A percentile compares a stretch with the other conserved stretches of the same genome.
phyloP scores from a whole-genome alignment of 2,113 vertebrate genomes.

The Rhombomys opimus region DNA sequence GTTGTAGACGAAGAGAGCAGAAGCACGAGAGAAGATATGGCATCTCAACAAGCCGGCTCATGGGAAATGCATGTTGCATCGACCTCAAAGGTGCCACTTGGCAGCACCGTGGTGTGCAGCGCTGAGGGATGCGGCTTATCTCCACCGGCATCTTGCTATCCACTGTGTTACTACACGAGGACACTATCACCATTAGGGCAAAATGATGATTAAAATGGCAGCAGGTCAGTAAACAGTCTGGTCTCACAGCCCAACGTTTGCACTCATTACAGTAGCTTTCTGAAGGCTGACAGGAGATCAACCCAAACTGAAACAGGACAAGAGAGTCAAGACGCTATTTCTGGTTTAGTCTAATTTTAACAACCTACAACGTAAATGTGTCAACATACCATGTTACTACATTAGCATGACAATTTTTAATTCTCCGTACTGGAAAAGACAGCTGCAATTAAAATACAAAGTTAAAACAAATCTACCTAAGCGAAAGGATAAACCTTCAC shows the following conservation, averaged over 20 bases:
- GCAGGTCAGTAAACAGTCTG: background rate
- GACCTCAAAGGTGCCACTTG: background rate
- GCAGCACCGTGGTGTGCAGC: background rate
- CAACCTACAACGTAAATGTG: background rate
- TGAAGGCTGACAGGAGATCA: background rate
- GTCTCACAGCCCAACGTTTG: background rate
- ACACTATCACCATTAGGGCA: background rate
- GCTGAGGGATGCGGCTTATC: background rate
- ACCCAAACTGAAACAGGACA: background rate
- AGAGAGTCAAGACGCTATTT: background rate
- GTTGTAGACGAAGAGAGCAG: background rate
- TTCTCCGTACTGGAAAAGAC: background rate
- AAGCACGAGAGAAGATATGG: fast-evolving
- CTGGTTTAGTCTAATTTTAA: background rate
- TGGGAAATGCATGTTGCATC: fast-evolving
- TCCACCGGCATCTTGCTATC: fast-evolving
- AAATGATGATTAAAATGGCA: background rate
- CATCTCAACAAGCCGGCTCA: background rate
- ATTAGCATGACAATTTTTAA: background rate
- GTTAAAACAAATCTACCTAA: background rate
- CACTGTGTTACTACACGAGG: background rate
- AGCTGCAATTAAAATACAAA: background rate
- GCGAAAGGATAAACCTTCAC: background rate
- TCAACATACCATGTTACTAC: background rate
- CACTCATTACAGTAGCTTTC: background rate